phyloP scores from a whole-genome alignment of 2,797 vertebrate species.

The Enteromius mattozi region DNA sequence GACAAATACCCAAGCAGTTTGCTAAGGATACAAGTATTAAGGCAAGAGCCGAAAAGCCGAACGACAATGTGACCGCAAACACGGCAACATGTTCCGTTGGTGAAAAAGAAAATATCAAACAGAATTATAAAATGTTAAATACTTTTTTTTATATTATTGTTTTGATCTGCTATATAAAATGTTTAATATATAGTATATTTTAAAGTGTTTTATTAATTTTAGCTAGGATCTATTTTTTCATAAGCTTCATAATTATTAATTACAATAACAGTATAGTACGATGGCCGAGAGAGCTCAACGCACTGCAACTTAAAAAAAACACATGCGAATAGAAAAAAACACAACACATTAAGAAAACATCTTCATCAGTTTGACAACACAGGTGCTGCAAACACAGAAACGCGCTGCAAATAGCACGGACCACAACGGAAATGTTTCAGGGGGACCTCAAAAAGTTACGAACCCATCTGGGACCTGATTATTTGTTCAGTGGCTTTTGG shows the following conservation, averaged over 20 bases:
- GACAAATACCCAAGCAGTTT: conserved; percentile 20
- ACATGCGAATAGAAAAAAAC: too few species aligned
- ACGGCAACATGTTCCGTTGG: neutral
- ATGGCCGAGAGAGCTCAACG: too few species aligned
- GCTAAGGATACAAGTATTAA: conserved; percentile 29
- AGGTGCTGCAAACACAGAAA: too few species aligned
- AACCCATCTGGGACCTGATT: too few species aligned
- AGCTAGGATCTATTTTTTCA: neutral
- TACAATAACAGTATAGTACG: too few species aligned
- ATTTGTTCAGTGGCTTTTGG: too few species aligned
- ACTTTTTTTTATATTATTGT: neutral
- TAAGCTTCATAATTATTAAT: neutral
- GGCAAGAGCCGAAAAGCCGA: neutral
- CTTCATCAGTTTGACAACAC: too few species aligned
- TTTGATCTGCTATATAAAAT: neutral
- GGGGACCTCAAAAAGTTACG: too few species aligned
- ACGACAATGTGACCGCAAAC: conserved; percentile 23
- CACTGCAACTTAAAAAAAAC: too few species aligned
- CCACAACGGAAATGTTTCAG: too few species aligned
- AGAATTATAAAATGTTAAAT: neutral
- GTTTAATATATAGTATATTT: neutral
- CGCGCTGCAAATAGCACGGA: too few species aligned
- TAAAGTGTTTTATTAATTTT: neutral
- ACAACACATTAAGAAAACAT: too few species aligned
- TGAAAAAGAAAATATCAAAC: neutral